Evolutionary conservation across 1,140 invertebrate species (phyloP).

Genomic region (Trachymyrmex cornetzi): DNA sequence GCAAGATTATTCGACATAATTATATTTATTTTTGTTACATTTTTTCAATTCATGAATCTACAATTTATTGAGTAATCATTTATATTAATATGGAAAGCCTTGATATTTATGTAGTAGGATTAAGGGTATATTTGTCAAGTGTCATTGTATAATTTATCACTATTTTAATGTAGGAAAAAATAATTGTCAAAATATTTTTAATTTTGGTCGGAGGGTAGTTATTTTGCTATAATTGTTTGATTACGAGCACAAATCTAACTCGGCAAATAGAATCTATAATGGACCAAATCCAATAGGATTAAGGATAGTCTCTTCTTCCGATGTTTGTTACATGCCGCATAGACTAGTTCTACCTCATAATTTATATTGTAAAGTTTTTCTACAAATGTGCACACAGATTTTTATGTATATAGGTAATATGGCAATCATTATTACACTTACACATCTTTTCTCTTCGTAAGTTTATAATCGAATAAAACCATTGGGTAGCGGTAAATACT

Average conservation of each 20-base stretch:
- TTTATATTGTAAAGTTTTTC: slow-evolving; percentile 69
- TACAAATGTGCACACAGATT: slow-evolving; percentile 63
- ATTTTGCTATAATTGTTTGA: slow-evolving; percentile 57
- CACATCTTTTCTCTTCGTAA: slow-evolving; percentile 48
- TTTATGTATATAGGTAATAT: slow-evolving; percentile 41
- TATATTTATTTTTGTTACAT: slow-evolving; percentile 71
- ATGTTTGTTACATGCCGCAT: slow-evolving; percentile 69
- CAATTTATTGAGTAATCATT: slow-evolving; percentile 50
- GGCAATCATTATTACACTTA: slow-evolving; percentile 51
- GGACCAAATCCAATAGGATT: slow-evolving; percentile 70
- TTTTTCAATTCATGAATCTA: slow-evolving; percentile 54
- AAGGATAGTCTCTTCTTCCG: slow-evolving; percentile 28
- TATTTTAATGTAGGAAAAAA: slow-evolving; percentile 41
- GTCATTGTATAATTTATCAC: slow-evolving; percentile 53
- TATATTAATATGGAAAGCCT: slow-evolving; percentile 34
- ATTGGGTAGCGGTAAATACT: slow-evolving; percentile 14
- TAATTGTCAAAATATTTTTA: slow-evolving; percentile 34
- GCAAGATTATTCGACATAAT: slow-evolving; percentile 42
- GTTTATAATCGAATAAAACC: slow-evolving; percentile 6
- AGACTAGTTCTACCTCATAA: slow-evolving; percentile 74
- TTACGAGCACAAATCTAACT: slow-evolving; percentile 69
- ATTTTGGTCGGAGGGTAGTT: slow-evolving; percentile 12
- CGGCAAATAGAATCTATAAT: slow-evolving; percentile 55
- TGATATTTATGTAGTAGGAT: slow-evolving; percentile 34
- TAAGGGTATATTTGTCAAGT: slow-evolving; percentile 31